Conservation (phyloP, 2,888 invertebrate species). For the Lepidocyrtoides sp. region DNA sequence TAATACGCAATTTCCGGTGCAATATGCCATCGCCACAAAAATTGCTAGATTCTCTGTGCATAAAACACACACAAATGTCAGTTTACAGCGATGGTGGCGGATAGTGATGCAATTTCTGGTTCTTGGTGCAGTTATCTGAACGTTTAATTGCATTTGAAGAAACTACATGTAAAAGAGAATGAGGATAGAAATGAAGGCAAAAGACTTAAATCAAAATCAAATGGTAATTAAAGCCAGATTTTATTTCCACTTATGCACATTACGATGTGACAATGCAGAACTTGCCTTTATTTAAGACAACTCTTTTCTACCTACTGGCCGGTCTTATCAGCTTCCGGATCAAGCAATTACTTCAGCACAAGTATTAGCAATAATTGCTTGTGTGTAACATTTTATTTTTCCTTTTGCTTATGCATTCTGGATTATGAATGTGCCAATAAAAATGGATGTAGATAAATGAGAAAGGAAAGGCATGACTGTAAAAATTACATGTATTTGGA, state of each 20-base stretch:
- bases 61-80: background rate
- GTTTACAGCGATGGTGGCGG: background rate
- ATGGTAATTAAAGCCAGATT: conserved; percentile 30
- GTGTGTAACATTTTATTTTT: background rate
- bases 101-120: background rate
- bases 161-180: background rate
- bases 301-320: background rate
- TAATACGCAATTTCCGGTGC: conserved; percentile 39
- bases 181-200: background rate
- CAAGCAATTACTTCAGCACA: conserved; percentile 9
- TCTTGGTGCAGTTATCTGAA: background rate
- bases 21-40: background rate
- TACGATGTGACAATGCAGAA: conserved; percentile 25
- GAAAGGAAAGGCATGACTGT: no score
- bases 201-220: conserved; percentile 31
- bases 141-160: background rate
- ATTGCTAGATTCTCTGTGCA: no score
- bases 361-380: conserved; percentile 7
- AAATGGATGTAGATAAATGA: no score
- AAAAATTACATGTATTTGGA: background rate
- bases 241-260: background rate
- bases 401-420: background rate
- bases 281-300: background rate
- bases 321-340: conserved; percentile 49
- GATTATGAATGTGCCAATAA: no score